Evolutionary conservation across 2,888 invertebrate genomes (phyloP).

Genomic region (Sarcophaga subvicina): DNA sequence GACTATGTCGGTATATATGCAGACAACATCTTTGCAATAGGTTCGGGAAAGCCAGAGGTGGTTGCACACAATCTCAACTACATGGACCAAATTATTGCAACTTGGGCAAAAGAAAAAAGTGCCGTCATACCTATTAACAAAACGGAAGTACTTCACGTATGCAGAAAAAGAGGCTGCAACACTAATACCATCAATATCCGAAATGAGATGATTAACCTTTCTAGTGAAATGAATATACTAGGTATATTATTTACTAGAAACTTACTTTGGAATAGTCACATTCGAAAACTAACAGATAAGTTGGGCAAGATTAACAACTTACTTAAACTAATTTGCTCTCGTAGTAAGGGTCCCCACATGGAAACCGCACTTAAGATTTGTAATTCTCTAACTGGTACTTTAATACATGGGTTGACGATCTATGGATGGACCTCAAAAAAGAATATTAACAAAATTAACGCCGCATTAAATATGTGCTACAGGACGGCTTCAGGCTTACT

Average conservation of each 20-base stretch:
- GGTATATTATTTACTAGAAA: background rate
- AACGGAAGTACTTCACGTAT: conserved; percentile 21
- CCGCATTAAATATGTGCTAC: background rate
- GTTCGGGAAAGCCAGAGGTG: too few species aligned
- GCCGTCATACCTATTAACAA: conserved; percentile 15
- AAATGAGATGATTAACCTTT: conserved; percentile 1
- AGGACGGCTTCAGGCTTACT: conserved; percentile 9
- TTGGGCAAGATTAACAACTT: background rate
- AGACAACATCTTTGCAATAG: too few species aligned
- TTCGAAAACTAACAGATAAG: background rate
- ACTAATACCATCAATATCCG: background rate
- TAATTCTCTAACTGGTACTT: too few species aligned
- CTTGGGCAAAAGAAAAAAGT: background rate
- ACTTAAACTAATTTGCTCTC: background rate
- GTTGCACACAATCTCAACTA: too few species aligned
- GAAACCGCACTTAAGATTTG: background rate
- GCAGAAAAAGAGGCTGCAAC: background rate
- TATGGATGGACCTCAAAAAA: background rate
- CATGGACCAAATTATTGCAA: too few species aligned
- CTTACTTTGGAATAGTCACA: background rate
- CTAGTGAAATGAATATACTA: background rate
- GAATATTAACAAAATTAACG: background rate
- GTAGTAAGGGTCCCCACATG: too few species aligned
- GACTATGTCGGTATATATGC: too few species aligned
- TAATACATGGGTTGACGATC: too few species aligned